Conservation (phyloP, 2,888 invertebrate genomes). For the Petrophora chlorosata region DNA sequence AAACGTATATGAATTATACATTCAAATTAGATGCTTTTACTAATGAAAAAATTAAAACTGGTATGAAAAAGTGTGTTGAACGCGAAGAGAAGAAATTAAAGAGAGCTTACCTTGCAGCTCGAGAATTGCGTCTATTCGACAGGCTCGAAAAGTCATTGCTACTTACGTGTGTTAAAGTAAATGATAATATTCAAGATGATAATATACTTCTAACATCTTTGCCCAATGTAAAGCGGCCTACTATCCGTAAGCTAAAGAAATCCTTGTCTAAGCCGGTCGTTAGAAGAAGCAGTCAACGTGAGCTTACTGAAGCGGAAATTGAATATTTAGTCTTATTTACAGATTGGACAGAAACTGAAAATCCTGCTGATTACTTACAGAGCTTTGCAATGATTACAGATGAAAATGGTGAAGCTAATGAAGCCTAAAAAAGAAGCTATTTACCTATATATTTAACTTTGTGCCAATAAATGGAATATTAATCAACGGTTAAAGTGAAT, state of each 20-base stretch:
- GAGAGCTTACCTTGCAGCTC: slow-evolving; percentile 82
- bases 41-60: slow-evolving; percentile 74
- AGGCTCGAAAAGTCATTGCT: slow-evolving; percentile 70
- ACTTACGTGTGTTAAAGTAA: no score
- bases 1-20: slow-evolving; percentile 76
- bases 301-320: slow-evolving; percentile 58
- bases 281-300: slow-evolving; percentile 24
- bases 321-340: slow-evolving; percentile 71
- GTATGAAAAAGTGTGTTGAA: slow-evolving; percentile 78
- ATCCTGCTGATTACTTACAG: slow-evolving; percentile 60
- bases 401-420: no score
- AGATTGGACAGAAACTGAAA: slow-evolving; percentile 65
- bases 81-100: slow-evolving; percentile 77
- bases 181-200: no score
- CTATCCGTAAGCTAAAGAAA: slow-evolving; percentile 28
- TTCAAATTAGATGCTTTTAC: slow-evolving; percentile 83
- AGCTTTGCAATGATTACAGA: slow-evolving; percentile 23
- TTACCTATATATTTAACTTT: no score
- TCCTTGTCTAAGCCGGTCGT: slow-evolving; percentile 8
- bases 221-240: no score
- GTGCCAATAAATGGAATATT: no score
- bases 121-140: slow-evolving; percentile 80
- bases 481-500: no score
- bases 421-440: no score
- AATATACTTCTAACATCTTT: no score